These are phyloP conservation scores for Nebria brevicollis DNA, from an alignment of 2,888 invertebrate species.

Conservation along the genomic window DNA sequence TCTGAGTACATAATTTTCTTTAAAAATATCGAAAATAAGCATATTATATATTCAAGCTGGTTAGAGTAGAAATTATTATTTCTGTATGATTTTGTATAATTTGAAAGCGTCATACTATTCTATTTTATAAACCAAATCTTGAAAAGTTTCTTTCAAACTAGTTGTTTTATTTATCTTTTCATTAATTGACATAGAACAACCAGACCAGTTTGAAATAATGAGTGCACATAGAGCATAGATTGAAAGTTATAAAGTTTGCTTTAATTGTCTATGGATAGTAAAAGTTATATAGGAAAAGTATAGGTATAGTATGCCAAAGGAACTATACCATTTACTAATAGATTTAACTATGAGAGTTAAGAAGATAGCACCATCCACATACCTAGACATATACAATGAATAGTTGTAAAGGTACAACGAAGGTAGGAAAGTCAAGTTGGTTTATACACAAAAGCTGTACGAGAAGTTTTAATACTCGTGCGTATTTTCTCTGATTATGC, in stretches of 20 bases:
- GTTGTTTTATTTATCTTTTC: background rate
- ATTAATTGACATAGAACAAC: background rate
- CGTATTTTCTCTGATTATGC: background rate
- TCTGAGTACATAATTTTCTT: too few relatives aligned
- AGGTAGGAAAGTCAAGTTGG: background rate
- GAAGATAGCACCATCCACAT: background rate
- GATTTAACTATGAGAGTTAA: background rate
- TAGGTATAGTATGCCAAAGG: background rate
- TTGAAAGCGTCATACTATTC: too few relatives aligned
- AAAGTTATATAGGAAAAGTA: background rate
- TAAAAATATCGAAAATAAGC: too few relatives aligned
- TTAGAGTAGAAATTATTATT: too few relatives aligned
- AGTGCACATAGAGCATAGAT: background rate
- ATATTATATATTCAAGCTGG: too few relatives aligned
- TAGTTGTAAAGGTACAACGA: background rate
- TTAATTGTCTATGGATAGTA: constrained; percentile 4
- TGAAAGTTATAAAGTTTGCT: constrained; percentile 8
- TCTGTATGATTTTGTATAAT: too few relatives aligned
- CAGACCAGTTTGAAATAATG: background rate
- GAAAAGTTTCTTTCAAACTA: too few relatives aligned
- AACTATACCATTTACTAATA: background rate
- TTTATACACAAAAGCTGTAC: background rate
- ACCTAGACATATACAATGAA: background rate
- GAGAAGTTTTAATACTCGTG: background rate
- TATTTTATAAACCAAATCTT: too few relatives aligned